Conservation (phyloP, 1,140 invertebrate species). For the Leptoteleia sp. region DNA sequence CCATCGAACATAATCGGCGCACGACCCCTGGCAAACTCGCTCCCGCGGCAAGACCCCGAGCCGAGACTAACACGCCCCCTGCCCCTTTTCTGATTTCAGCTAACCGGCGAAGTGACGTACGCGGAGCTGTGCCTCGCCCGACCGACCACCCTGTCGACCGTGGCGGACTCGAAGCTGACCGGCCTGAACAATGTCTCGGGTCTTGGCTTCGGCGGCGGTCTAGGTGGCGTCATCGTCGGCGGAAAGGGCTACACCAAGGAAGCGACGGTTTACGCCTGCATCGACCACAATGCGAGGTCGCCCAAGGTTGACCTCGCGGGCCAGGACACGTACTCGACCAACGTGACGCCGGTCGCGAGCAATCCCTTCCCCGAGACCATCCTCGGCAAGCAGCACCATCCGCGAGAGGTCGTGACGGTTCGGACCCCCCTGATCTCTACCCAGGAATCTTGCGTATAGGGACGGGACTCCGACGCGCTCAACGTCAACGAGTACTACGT, state of each 20-base stretch:
- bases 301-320: conserved; percentile 73
- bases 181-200: conserved; percentile 67
- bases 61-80: no score
- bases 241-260: conserved; percentile 77
- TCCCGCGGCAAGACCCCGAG: no score
- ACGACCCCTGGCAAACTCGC: no score
- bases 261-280: conserved; percentile 86
- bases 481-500: conserved; percentile 81
- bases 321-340: conserved; percentile 70
- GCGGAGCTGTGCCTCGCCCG: no score
- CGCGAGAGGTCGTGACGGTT: conserved; percentile 89
- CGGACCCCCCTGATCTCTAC: conserved; percentile 90
- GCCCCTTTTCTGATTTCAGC: no score
- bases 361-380: conserved; percentile 71
- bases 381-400: conserved; percentile 75
- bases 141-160: conserved; percentile 80
- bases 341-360: conserved; percentile 52
- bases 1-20: no score
- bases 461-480: conserved; percentile 79
- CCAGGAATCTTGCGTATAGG: conserved; percentile 92
- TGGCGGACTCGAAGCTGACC: conserved; percentile 78
- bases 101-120: no score
- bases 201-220: conserved; percentile 71
- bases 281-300: conserved; percentile 83
- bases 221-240: conserved; percentile 74